Evolutionary conservation across 2,113 vertebrate species (phyloP).

Genomic region (Cacatua alba): DNA sequence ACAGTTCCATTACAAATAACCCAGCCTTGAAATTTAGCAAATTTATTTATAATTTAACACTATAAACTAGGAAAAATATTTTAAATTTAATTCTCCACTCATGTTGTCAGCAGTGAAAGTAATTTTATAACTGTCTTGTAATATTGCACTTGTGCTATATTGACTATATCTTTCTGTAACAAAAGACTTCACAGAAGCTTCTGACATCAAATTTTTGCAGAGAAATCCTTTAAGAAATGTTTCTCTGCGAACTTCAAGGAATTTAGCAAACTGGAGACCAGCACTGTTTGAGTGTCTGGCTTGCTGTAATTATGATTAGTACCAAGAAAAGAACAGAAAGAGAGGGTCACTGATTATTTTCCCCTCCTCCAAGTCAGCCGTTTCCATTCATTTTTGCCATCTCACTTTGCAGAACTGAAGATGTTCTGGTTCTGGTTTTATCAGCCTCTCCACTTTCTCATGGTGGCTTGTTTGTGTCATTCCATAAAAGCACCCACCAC

Average conservation of each 20-base stretch:
- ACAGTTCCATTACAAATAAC: neutral
- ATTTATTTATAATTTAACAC: neutral
- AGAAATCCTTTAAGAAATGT: neutral
- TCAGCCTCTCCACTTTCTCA: slow-evolving; percentile 28
- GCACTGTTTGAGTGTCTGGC: neutral
- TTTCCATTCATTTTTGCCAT: neutral
- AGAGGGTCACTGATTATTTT: neutral
- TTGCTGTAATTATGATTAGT: neutral
- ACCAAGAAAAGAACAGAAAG: neutral
- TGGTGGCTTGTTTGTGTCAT: neutral
- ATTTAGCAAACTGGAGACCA: neutral
- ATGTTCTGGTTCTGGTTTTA: slow-evolving; percentile 13
- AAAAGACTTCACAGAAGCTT: neutral
- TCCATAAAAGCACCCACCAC: neutral
- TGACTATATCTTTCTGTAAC: neutral
- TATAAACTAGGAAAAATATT: neutral
- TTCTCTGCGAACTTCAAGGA: neutral
- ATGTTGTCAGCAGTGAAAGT: neutral
- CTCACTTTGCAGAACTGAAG: neutral
- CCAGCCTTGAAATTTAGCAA: neutral
- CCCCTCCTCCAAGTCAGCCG: neutral
- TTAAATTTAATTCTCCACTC: neutral
- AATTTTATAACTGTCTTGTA: neutral
- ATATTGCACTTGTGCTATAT: neutral
- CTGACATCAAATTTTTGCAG: neutral